phyloP scores from a whole-genome alignment of 2,888 invertebrate genomes.

The Andrena bicolor region DNA sequence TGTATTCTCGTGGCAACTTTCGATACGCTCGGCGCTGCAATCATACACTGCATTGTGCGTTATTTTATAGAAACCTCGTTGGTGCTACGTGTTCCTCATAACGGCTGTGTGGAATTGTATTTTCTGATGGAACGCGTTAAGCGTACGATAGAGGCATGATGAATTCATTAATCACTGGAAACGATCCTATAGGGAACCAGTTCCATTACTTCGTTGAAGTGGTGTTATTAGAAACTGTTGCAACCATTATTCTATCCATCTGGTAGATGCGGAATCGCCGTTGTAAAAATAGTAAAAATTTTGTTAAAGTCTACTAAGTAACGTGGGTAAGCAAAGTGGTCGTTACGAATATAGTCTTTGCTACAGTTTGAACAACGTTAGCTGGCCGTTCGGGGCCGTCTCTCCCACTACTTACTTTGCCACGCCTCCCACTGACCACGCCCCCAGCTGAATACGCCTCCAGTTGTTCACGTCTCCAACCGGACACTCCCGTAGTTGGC shows the following conservation, averaged over 20 bases:
- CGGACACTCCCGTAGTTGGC: no score
- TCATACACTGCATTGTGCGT: constrained; percentile 49
- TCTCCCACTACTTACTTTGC: no score
- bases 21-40: constrained; percentile 45
- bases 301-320: not conserved
- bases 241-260: not conserved
- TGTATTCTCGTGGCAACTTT: constrained; percentile 24
- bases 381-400: no score
- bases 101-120: not conserved
- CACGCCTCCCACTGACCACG: no score
- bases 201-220: not conserved
- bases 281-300: not conserved
- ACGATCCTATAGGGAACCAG: not conserved
- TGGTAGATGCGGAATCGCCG: not conserved
- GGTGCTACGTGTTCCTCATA: constrained; percentile 19
- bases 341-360: no score
- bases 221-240: constrained; percentile 8
- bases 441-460: no score
- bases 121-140: constrained; percentile 10
- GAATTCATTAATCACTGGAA: constrained; percentile 33
- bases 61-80: constrained; percentile 48
- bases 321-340: no score
- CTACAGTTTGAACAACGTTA: no score
- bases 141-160: constrained; percentile 27
- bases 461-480: no score